Evolutionary conservation across 2,888 invertebrate genomes (phyloP), one percentile per base, ranked within the genome.

Genomic region (Latrodectus hesperus): DNA sequence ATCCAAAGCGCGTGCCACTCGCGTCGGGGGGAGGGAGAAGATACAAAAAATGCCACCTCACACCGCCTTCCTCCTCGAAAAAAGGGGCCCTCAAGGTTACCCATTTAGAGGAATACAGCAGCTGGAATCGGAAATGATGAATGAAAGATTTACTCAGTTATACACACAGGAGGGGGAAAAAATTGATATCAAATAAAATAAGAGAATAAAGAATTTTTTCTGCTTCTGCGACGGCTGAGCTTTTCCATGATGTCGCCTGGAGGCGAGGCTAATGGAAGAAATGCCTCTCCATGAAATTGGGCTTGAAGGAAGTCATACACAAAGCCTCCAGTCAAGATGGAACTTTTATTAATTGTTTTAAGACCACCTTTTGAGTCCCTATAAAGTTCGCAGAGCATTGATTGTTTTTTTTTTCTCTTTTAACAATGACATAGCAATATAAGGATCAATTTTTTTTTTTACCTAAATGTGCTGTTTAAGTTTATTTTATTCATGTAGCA

Each of bases 121-220:
- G 86, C 81, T 87, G 86, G 76, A 65, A 52, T 17, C 55, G 67
- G 73, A 76, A 65, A 87, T 77, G 86, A 87, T 87, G 86, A 77
- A 87, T 87, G 81, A 53, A 74, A 87, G 86, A 87, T 87, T 87
- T 87, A 72, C 72, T 77, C 84, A 73, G 77, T 84, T 84, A 73
- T 72, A 83, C 64, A 65, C 76, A 49, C 38, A 64, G 60, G 71
- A 51, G 67, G 53, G 11, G 53, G 11, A 49, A 55, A 74, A 75
- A 38, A 53, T 67, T 55, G 60, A 60, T 5, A 60, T 60, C 12
- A 60, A 55, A 38, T 38, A 55, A 67, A 38, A 65, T 53, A 79
- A 49, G 17, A 71, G 71, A 72, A 67, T n/a, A 22, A 68, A 68
- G 67, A 22, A 1, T 60, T 82, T 65, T 17, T 67, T 73, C 75